These are phyloP conservation scores for Epinephelus fuscoguttatus DNA, from an alignment of 2,113 vertebrate species.

Conservation along the genomic window DNA sequence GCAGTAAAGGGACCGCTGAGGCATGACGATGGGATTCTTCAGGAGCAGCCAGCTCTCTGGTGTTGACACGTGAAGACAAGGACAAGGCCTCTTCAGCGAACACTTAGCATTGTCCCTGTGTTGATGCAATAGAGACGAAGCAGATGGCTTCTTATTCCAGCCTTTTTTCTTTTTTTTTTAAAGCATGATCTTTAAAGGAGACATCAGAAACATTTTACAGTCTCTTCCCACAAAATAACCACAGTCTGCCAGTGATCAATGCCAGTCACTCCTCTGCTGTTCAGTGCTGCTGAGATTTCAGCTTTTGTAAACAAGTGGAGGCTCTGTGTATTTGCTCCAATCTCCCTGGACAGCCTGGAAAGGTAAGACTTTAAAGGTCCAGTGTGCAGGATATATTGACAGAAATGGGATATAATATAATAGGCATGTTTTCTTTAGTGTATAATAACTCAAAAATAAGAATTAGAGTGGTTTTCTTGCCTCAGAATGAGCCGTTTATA, in stretches of 20 bases:
- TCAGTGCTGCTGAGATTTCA: not conserved
- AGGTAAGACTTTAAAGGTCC: not conserved
- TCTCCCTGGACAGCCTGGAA: not conserved
- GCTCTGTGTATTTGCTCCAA: not conserved
- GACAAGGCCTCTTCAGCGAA: slow-evolving; percentile 27
- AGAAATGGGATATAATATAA: too few species aligned
- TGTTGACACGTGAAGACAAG: slow-evolving; percentile 40
- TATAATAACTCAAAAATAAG: too few species aligned
- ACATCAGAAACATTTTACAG: slow-evolving; percentile 23
- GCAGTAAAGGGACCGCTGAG: slow-evolving; percentile 61
- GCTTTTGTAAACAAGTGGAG: not conserved
- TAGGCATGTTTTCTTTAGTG: too few species aligned
- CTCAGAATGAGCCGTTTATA: too few species aligned
- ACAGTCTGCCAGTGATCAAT: slow-evolving; percentile 4
- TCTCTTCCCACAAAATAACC: not conserved
- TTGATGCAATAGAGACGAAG: slow-evolving; percentile 4
- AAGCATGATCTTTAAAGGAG: slow-evolving; percentile 4
- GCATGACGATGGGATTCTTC: slow-evolving; percentile 58
- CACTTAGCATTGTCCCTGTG: slow-evolving; percentile 22
- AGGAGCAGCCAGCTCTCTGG: slow-evolving; percentile 42
- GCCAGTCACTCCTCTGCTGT: not conserved
- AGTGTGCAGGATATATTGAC: too few species aligned
- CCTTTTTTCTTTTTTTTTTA: not conserved
- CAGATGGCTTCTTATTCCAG: not conserved
- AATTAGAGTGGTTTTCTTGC: too few species aligned